Evolutionary conservation across 1,140 invertebrate genomes (phyloP), one percentile per base, ranked within the genome.

Genomic region (Bombus pyrosoma): DNA sequence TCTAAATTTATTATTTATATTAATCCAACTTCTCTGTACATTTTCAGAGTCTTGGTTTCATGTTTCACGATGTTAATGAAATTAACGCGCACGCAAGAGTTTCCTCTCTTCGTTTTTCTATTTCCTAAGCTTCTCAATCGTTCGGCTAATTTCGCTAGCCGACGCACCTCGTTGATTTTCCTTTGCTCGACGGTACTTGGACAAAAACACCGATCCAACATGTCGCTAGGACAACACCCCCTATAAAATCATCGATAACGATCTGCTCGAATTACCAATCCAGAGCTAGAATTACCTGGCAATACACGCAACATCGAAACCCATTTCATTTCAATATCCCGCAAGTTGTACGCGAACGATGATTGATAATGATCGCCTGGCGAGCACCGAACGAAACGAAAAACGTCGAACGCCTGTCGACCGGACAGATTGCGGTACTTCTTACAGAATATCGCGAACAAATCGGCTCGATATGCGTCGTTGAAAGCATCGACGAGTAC

Each of bases 381-480:
- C n/a, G 13, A 15, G 34, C 34, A 59, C 9, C 28, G 22, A 68
- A 68, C 41, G 41, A 34, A 69, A 37, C 66, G 37, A 25, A 82
- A 66, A 74, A 34, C 22, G 10, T 37, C 3, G 6, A 22, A 66
- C n/a, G 22, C 57, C 2, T n/a, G 43, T 37, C 39, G 22, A 28
- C 5, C 28, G 53, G 41, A 81, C 47, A 80, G 47, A 71, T 59
- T 25, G 43, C 79, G 10, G 9, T 22, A 22, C 32, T 83, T 83
- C 62, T 83, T 68, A 22, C 28, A 32, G 62, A 75, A 66, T 66
- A 83, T 66, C 41, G 73, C 28, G 37, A 47, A 83, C 62, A 68
- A 83, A 76, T 83, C 34, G 41, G 10, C 18, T 53, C 39, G 34
- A 53, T 83, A 68, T 8, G 73, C 72, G 62, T 76, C 81, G 73